Conservation (phyloP, 2,888 invertebrate species). For the Agrochola lota region DNA sequence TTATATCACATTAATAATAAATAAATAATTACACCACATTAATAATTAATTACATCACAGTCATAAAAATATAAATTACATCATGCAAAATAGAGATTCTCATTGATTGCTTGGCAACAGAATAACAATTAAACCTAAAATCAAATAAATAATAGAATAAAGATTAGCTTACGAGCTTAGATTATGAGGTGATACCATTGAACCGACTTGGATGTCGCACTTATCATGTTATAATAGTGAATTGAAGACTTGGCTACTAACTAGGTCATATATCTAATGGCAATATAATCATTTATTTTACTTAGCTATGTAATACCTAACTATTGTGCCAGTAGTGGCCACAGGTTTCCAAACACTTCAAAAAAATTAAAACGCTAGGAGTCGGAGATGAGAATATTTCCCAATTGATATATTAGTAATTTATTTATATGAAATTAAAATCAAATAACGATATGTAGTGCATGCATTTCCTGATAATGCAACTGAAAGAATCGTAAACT, state of each 20-base stretch:
- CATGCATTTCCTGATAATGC: conserved; percentile 36
- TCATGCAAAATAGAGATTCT: too few relatives aligned
- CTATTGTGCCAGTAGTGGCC: too few relatives aligned
- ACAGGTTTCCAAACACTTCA: background rate
- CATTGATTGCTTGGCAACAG: too few relatives aligned
- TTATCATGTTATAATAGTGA: conserved; percentile 24
- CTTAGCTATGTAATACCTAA: background rate
- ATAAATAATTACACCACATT: too few relatives aligned
- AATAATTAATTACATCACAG: too few relatives aligned
- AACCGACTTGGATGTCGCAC: conserved; percentile 20
- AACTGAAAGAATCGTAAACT: background rate
- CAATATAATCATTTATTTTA: too few relatives aligned
- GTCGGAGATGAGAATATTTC: background rate
- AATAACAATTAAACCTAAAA: too few relatives aligned
- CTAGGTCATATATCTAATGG: background rate
- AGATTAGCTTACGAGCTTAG: too few relatives aligned
- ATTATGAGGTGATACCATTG: background rate
- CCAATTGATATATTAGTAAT: background rate
- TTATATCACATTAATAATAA: too few relatives aligned
- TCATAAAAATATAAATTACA: too few relatives aligned
- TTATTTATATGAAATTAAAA: conserved; percentile 8
- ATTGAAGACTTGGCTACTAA: conserved; percentile 23
- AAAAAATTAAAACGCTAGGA: background rate
- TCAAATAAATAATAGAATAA: too few relatives aligned
- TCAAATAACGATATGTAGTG: conserved; percentile 1